phyloP scores from a whole-genome alignment of 2,888 invertebrate genomes.

The Catocala fraxini region DNA sequence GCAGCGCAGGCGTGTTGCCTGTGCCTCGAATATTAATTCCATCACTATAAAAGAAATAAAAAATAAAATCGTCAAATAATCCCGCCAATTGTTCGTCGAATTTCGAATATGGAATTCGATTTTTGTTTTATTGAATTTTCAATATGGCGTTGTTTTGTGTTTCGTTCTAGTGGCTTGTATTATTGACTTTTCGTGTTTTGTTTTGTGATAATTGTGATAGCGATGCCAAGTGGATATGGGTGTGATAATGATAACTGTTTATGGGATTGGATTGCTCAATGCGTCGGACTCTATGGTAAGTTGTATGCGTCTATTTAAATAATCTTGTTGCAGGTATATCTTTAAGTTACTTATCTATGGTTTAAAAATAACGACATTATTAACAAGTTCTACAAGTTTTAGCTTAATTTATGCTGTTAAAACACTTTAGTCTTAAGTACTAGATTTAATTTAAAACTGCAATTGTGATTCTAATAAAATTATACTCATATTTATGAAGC shows the following conservation, averaged over 20 bases:
- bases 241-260: constrained; percentile 81
- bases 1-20: constrained; percentile 74
- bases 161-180: constrained; percentile 66
- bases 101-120: constrained; percentile 58
- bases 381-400: too few relatives aligned
- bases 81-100: constrained; percentile 48
- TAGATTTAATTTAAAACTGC: too few relatives aligned
- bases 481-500: too few relatives aligned
- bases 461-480: too few relatives aligned
- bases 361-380: too few relatives aligned
- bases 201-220: constrained; percentile 79
- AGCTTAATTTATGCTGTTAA: too few relatives aligned
- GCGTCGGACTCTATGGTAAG: constrained; percentile 76
- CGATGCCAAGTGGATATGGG: constrained; percentile 79
- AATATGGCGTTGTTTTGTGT: constrained; percentile 54
- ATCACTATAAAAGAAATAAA: constrained; percentile 46
- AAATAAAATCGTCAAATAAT: constrained; percentile 60
- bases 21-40: constrained; percentile 45
- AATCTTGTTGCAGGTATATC: too few relatives aligned
- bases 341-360: too few relatives aligned
- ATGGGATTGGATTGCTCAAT: constrained; percentile 81
- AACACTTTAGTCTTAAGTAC: too few relatives aligned
- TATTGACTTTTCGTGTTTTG: constrained; percentile 81
- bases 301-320: constrained; percentile 10
- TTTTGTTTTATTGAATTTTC: constrained; percentile 41